Percentiles rank a stretch among this genome's conserved stretches.
Conservation (phyloP, 2,797 vertebrate species). For the Knipowitschia caucasica region DNA sequence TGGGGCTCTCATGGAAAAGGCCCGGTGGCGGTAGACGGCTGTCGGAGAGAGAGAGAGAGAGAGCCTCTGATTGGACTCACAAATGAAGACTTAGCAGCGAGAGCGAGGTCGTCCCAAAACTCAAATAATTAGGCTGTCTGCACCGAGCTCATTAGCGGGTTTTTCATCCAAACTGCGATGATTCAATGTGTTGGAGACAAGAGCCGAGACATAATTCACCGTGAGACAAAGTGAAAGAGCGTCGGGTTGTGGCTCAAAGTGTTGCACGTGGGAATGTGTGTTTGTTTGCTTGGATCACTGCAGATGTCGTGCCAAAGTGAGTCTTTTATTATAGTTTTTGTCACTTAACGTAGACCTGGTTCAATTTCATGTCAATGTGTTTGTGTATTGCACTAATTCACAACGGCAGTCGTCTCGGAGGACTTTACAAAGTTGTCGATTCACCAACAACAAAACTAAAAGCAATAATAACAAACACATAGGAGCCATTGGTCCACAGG, state of each 20-base stretch:
- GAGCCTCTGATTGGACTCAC: conserved; percentile 11
- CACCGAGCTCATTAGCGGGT: conserved; percentile 18
- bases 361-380: no score
- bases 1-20: neutral
- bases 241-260: neutral
- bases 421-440: no score
- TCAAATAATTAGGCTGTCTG: conserved; percentile 28
- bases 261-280: no score
- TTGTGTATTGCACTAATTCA: no score
- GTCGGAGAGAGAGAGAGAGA: conserved; percentile 7
- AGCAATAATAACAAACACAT: no score
- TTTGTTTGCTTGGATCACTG: no score
- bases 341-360: no score
- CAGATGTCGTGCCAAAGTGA: neutral
- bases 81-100: neutral
- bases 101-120: conserved; percentile 13
- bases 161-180: conserved; percentile 14
- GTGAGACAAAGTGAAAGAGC: neutral
- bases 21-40: neutral
- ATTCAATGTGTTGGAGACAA: neutral
- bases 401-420: no score
- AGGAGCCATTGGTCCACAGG: no score
- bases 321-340: no score
- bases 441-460: no score
- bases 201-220: neutral